Base-by-base conservation (phyloP, 2,888 invertebrate species). In the Eupsilia transversa region DNA sequence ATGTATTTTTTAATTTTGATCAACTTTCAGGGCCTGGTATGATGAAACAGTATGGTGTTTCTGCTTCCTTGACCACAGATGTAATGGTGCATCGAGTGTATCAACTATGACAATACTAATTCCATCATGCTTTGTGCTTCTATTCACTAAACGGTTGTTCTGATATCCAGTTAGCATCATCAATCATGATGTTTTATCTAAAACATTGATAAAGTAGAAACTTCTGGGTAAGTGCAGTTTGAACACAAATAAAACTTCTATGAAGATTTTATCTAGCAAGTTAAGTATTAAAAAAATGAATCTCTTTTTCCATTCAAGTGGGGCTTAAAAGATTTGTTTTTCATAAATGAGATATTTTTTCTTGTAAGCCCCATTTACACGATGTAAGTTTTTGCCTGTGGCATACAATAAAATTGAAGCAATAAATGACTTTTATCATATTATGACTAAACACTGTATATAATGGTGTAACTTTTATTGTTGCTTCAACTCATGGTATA, bases 51-150 rank as follows among this genome's bases (percentile, higher is more conserved):
- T 97, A 56, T 99, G 98, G 97, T 99, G 99, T 93, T 98, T 99
- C 93, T 99, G 99, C 92, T 98, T 98, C 92, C 97, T 99, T 83
- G 99, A 99, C 93, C 98, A 99, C 91, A 97, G 99, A 89, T 99
- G 99, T 93, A 99, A 99, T 89, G 92, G 95, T 59, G 96, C 96
- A 9, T 77, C 93, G 9, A 84, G 86, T 52, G 78, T 90, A 30
- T 87, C 92, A 43, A 86, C 96, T 83, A 88, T 93, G 79, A 88
- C 90, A 64, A 88, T 93, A 80, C 86, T 94, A 86, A 91, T 92
- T 9, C 84, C 91, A 66, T 87, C 91, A 80, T 88, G 86, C 85
- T 82, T 90, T 80, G 64, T 87, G 70, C 59, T 92, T 68, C 86
- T 91, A 77, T 87, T 91, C 65, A 83, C 81, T n/a, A 91, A 89